Evolutionary conservation across 1,140 invertebrate genomes (phyloP).

Genomic region (Drosophila santomea): DNA sequence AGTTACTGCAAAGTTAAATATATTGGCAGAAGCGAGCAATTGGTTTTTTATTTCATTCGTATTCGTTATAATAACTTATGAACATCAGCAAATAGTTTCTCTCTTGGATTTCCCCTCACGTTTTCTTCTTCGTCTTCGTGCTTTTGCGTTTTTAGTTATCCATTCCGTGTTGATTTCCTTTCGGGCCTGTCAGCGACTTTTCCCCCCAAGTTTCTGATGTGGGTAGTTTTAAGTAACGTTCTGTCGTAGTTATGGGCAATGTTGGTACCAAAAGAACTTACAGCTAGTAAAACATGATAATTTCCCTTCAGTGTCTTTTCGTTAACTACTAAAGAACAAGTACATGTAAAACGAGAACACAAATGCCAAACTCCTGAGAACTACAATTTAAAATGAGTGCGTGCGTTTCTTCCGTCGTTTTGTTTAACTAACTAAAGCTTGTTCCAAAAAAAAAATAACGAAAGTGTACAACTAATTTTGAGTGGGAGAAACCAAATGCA

Average conservation of each 20-base stretch:
- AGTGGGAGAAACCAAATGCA: constrained; percentile 21
- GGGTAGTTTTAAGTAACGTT: constrained; percentile 16
- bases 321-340: constrained; percentile 3
- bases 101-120: background rate
- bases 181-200: background rate
- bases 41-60: constrained; percentile 42
- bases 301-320: constrained; percentile 21
- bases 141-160: background rate
- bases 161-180: background rate
- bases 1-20: constrained; percentile 58
- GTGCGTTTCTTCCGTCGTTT: background rate
- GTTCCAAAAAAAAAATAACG: background rate
- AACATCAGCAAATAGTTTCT: constrained; percentile 35
- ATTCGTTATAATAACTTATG: constrained; percentile 22
- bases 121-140: background rate
- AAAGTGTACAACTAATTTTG: constrained; percentile 6
- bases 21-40: constrained; percentile 81
- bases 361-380: background rate
- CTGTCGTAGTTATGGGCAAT: constrained; percentile 37
- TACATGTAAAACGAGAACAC: constrained; percentile 1
- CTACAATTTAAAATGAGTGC: constrained; percentile 18
- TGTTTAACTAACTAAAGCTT: constrained; percentile 19
- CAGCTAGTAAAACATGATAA: constrained; percentile 48
- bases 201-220: background rate
- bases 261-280: constrained; percentile 40